Evolutionary conservation across 2,113 vertebrate genomes (phyloP), one percentile per base, ranked within the genome.

Genomic region (Hassar affinis): DNA sequence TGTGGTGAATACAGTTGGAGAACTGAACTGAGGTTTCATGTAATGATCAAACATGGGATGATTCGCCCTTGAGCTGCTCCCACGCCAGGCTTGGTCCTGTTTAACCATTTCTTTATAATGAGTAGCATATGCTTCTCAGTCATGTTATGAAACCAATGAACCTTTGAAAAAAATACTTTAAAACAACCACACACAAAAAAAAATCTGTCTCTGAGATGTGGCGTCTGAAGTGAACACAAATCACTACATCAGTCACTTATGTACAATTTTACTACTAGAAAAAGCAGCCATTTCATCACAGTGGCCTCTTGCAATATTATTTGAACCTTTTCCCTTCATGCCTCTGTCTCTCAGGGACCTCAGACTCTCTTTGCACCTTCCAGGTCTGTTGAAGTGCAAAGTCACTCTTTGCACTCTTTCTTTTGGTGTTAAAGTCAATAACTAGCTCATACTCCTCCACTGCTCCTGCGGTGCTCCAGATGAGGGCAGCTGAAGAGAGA

Each of bases 401-500:
- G 69, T 57, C 49, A 86, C 11, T 82, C 42, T 51, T n/a, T n/a
- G n/a, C n/a, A n/a, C n/a, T n/a, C n/a, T n/a, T n/a, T 78, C 80
- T 80, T 30, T 69, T 62, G 33, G 83, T 72, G 49, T 80, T 80
- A 71, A 85, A 71, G 22, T 68, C 62, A 51, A 27, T 61, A 77
- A 78, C 72, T 14, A 35, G 57, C 66, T 81, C 74, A 4, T 56
- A 71, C 66, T 62, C n/a, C 30, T 78, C 27, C 71, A 42, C 17
- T 79, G 30, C 64, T 68, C 64, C 54, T 57, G 38, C 33, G 62
- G 61, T 38, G 30, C 38, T 74, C 49, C 71, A 62, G 75, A 80
- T 68, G 81, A 80, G n/a, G 49, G 35, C 20, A 66, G 80, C 74
- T 83, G 81, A 66, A 25, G 85, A 86, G 66, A 87, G 86, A 87